Percentiles rank a stretch among this genome's conserved stretches.
These are phyloP conservation scores for Drosophila diplacantha DNA, from an alignment of 2,888 invertebrate genomes.

Conservation along the genomic window DNA sequence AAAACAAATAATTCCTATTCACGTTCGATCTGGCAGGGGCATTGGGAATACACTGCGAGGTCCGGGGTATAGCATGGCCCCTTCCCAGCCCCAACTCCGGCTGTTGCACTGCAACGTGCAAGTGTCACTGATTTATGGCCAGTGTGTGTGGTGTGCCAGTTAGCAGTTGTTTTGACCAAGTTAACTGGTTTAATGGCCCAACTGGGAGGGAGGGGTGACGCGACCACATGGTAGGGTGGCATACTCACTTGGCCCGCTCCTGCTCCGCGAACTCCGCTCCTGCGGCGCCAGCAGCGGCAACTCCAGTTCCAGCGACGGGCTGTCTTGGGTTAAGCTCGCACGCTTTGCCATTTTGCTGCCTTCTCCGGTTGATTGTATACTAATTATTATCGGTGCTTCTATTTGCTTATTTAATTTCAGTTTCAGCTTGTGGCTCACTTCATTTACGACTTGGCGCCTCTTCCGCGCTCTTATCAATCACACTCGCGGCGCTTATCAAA, in stretches of 20 bases:
- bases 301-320: constrained; percentile 34
- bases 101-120: constrained; percentile 56
- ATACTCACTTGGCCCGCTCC: constrained; percentile 56
- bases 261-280: constrained; percentile 44
- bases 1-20: constrained; percentile 54
- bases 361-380: constrained; percentile 30
- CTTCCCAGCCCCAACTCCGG: constrained; percentile 22
- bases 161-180: constrained; percentile 57
- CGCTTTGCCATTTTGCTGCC: constrained; percentile 48
- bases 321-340: constrained; percentile 44
- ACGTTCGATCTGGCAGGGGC: constrained; percentile 40
- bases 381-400: constrained; percentile 45
- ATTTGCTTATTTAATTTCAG: constrained; percentile 21
- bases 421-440: neutral
- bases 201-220: constrained; percentile 22
- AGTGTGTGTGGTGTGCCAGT: constrained; percentile 35
- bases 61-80: constrained; percentile 13
- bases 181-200: constrained; percentile 65
- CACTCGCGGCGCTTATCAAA: constrained; percentile 49
- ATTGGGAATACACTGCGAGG: constrained; percentile 19
- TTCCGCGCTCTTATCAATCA: constrained; percentile 45
- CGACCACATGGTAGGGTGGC: constrained; percentile 14
- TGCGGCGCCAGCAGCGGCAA: constrained; percentile 54
- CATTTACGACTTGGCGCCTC: constrained; percentile 56
- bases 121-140: constrained; percentile 70